Conservation (phyloP, 2,888 invertebrate species). For the Drosophila demipolita region DNA sequence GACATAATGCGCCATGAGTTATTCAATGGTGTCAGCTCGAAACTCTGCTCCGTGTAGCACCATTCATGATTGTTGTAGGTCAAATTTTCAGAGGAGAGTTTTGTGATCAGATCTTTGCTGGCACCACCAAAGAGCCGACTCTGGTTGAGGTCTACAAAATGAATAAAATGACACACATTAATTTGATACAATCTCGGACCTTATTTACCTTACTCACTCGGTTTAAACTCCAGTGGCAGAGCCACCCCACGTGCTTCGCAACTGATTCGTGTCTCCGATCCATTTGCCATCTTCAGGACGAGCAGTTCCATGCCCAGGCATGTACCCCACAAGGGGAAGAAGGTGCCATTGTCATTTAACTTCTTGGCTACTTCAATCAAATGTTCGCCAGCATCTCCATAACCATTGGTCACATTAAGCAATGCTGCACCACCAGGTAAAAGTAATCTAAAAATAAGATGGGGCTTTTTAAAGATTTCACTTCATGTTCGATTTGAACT, state of each 20-base stretch:
- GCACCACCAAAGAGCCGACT: conserved; percentile 89
- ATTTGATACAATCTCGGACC: accelerated
- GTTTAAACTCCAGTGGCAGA: conserved; percentile 88
- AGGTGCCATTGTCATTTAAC: conserved; percentile 88
- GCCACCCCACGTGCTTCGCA: conserved; percentile 88
- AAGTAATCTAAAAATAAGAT: conserved; percentile 87
- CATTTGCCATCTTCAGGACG: conserved; percentile 87
- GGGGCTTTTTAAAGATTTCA: background rate
- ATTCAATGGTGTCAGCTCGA: conserved; percentile 86
- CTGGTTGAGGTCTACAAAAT: conserved; percentile 86
- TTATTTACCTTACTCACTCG: conserved; percentile 85
- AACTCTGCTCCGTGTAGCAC: conserved; percentile 88
- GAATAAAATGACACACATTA: background rate
- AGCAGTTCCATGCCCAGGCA: conserved; percentile 95
- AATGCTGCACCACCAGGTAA: conserved; percentile 93
- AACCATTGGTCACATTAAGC: conserved; percentile 90
- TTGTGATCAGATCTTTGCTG: conserved; percentile 87
- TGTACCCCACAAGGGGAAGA: conserved; percentile 95
- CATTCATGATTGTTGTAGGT: conserved; percentile 91
- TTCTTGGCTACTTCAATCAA: conserved; percentile 89
- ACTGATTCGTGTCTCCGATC: conserved; percentile 87
- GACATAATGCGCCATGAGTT: conserved; percentile 90
- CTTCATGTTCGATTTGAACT: conserved; percentile 44
- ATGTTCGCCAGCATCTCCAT: conserved; percentile 90
- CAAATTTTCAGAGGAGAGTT: conserved; percentile 87